Conservation (phyloP, 2,797 vertebrate genomes). For the Neopelma chrysocephalum region DNA sequence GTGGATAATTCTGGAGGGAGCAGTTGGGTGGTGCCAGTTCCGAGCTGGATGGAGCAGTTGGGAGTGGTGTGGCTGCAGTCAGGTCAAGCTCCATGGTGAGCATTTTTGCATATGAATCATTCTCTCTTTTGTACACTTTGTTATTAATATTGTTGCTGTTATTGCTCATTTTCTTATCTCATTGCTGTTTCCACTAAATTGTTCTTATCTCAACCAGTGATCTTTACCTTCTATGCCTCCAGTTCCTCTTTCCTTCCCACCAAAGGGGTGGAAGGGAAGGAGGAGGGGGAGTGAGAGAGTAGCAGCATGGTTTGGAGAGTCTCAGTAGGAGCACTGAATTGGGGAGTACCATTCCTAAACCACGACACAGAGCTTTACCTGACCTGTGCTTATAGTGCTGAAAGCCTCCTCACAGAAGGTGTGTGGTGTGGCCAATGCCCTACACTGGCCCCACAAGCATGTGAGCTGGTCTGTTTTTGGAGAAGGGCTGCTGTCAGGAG, state of each 20-base stretch:
- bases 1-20: background rate
- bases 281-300: rapidly evolving
- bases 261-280: background rate
- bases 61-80: background rate
- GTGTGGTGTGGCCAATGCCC: rapidly evolving
- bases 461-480: background rate
- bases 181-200: background rate
- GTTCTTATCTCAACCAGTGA: background rate
- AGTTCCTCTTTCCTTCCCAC: background rate
- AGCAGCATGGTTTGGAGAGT: background rate
- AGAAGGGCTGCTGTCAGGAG: background rate
- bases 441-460: rapidly evolving
- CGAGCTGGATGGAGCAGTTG: background rate
- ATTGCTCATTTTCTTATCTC: background rate
- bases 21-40: rapidly evolving
- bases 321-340: background rate
- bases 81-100: background rate
- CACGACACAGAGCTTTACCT: background rate
- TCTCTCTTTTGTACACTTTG: background rate
- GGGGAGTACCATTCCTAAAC: background rate
- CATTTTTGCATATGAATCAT: background rate
- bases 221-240: background rate
- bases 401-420: background rate
- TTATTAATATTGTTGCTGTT: background rate
- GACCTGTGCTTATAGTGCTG: background rate